Base-by-base conservation (phyloP, 64 coral and sea anemone genomes). In the Montipora efflorescens region DNA sequence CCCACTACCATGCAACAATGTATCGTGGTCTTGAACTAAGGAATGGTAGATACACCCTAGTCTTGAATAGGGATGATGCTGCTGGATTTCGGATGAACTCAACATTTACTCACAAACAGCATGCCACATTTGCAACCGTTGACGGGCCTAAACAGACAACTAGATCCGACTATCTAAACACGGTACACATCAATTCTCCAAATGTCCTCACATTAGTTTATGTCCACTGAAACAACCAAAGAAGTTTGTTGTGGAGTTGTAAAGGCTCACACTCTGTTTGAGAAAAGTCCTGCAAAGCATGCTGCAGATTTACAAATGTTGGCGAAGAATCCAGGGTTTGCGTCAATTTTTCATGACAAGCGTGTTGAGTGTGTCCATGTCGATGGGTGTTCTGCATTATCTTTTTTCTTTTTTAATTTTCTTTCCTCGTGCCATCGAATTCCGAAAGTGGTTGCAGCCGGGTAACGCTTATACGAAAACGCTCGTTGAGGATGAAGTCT, bases 271-370 rank as follows among this genome's bases (percentile, higher is more conserved):
- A 10, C 22, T 21, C 3, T 50, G 10, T 95, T 90, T 85, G 68
- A 83, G 23, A 95, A 95, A 51, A 84, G 87, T 64, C 93, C 93
- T 43, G 87, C 93, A 19, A 78, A 94, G 22, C 94, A 95, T 79
- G 84, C 84, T 46, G 89, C 94, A 44, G 94, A 95, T 82, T 88
- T 95, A 48, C 74, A 91, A 18, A 91, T 80, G 94, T n/a, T 95
- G 48, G 81, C 91, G 88, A 77, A 91, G 23, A 7, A 81, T 5
- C 67, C 77, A 66, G 87, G 83, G 70, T 90, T 94, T 3, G 58
- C 88, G 45, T 59, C 46, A 1, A 47, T 94, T 10, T 94, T 94
- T 83, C 10, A 74, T 45, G 48, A 80, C 75, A 94, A 88, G 67
- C 64, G 90, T 15, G 59, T 94, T 83, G 93, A 94, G 80, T 94